Conservation (phyloP, 2,888 invertebrate genomes). For the Agonopterix alstromeriana region DNA sequence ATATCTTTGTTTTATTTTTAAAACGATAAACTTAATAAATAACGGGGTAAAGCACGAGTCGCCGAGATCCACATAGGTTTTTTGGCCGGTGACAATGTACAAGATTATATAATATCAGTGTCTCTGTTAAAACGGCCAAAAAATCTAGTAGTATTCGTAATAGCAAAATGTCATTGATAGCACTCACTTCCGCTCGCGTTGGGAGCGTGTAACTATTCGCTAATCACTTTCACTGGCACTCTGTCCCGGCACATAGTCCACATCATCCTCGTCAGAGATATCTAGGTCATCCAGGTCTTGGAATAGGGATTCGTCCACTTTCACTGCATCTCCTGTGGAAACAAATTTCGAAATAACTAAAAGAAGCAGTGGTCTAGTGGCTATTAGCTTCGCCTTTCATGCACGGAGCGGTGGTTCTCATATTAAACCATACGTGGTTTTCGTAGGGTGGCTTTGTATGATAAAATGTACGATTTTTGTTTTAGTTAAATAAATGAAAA, state of each 20-base stretch:
- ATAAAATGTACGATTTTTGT: too few relatives aligned
- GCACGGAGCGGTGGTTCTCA: too few relatives aligned
- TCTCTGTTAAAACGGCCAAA: too few relatives aligned
- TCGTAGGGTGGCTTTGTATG: too few relatives aligned
- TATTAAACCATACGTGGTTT: too few relatives aligned
- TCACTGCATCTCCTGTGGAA: conserved; percentile 83
- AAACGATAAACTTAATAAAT: conserved; percentile 40
- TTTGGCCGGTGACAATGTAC: too few relatives aligned
- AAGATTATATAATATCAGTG: too few relatives aligned
- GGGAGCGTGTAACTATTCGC: conserved; percentile 15
- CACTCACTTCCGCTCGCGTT: conserved; percentile 1
- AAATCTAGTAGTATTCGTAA: neutral
- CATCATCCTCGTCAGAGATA: conserved; percentile 80
- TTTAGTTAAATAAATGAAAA: too few relatives aligned
- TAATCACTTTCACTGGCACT: conserved; percentile 66
- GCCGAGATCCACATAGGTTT: too few relatives aligned
- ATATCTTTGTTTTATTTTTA: conserved; percentile 39
- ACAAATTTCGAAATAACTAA: neutral
- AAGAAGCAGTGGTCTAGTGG: too few relatives aligned
- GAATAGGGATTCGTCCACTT: conserved; percentile 95
- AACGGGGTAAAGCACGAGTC: conserved; percentile 3
- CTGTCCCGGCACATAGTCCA: conserved; percentile 80
- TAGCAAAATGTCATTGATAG: conserved; percentile 1
- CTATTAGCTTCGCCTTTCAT: too few relatives aligned
- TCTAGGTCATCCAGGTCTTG: conserved; percentile 92